These are phyloP conservation scores for Perognathus longimembris DNA, from an alignment of 2,113 vertebrate species.

Conservation along the genomic window DNA sequence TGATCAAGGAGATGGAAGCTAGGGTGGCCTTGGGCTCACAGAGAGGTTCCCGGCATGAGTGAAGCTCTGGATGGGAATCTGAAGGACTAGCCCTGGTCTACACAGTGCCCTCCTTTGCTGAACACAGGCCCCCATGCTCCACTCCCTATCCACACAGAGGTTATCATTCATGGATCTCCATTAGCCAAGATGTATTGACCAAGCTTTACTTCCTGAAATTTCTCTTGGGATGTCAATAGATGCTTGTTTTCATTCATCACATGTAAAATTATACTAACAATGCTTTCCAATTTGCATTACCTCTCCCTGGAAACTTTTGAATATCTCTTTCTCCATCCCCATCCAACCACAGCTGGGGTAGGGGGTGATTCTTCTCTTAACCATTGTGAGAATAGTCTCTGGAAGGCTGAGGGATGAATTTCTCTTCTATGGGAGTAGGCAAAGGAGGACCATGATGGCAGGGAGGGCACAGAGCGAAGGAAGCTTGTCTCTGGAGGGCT, in stretches of 20 bases:
- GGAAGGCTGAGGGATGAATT: background rate
- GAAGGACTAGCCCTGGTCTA: background rate
- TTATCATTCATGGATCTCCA: background rate
- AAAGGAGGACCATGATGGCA: background rate
- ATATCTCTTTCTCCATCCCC: no score
- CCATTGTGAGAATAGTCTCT: background rate
- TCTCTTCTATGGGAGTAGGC: background rate
- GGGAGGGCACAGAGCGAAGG: background rate
- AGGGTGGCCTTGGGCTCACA: background rate
- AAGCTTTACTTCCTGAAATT: slow-evolving; percentile 22
- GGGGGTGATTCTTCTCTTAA: background rate
- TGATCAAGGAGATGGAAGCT: background rate
- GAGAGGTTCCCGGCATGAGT: background rate
- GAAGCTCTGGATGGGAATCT: background rate
- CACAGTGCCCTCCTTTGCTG: background rate
- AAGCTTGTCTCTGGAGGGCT: background rate
- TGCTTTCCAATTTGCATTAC: background rate
- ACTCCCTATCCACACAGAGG: no score
- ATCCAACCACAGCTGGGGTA: background rate
- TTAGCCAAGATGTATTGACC: background rate
- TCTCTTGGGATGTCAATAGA: background rate
- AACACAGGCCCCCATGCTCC: background rate
- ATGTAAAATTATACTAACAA: background rate
- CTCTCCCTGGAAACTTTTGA: background rate
- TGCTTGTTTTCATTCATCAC: slow-evolving; percentile 35